Evolutionary conservation across 2,113 vertebrate genomes (phyloP).

Genomic region (Psettodes erumei): DNA sequence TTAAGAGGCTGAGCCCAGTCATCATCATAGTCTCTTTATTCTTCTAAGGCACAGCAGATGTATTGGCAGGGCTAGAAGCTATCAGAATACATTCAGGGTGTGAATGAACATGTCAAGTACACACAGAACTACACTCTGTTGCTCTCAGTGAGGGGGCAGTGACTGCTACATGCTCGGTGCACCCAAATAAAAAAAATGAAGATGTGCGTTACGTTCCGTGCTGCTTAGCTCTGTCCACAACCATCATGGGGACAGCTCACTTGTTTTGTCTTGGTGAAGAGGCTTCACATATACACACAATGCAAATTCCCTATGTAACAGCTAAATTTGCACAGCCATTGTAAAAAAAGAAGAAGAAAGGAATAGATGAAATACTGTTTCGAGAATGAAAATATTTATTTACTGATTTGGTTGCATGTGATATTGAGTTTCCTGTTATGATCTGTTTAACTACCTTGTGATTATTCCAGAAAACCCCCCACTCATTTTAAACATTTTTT

Average conservation of each 20-base stretch:
- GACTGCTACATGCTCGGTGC: slow-evolving; percentile 70
- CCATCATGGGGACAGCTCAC: slow-evolving; percentile 16
- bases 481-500: neutral
- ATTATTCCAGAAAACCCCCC: slow-evolving; percentile 9
- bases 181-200: slow-evolving; percentile 48
- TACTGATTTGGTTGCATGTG: slow-evolving; percentile 3
- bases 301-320: slow-evolving; percentile 39
- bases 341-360: slow-evolving; percentile 34
- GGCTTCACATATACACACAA: slow-evolving; percentile 19
- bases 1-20: slow-evolving; percentile 10
- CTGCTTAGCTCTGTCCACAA: slow-evolving; percentile 15
- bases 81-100: slow-evolving; percentile 79
- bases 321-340: slow-evolving; percentile 19
- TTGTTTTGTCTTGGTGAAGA: slow-evolving; percentile 46
- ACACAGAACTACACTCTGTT: slow-evolving; percentile 53
- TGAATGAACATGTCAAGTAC: slow-evolving; percentile 60
- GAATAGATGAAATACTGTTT: slow-evolving; percentile 1
- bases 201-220: slow-evolving; percentile 27
- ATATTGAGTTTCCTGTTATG: neutral
- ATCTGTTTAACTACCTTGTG: neutral
- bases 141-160: slow-evolving; percentile 50
- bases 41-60: slow-evolving; percentile 85
- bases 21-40: slow-evolving; percentile 77
- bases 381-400: slow-evolving; percentile 44
- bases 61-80: slow-evolving; percentile 77